Conservation (phyloP, 2,888 invertebrate species). For the Acleris emargana region DNA sequence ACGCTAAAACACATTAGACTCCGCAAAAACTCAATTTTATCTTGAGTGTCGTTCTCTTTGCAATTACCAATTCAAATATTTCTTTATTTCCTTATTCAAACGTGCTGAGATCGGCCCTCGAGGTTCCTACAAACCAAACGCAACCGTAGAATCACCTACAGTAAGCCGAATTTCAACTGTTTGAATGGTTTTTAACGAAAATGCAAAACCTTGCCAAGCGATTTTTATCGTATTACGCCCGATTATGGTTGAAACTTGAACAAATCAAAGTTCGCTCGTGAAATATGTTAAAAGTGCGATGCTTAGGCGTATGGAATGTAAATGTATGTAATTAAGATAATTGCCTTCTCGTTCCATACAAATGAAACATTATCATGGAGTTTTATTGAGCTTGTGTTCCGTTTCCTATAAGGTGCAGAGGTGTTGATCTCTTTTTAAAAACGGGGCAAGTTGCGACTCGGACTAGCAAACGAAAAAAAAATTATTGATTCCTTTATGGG, state of each 20-base stretch:
- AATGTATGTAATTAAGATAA: conserved; percentile 30
- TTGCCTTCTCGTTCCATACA: not conserved
- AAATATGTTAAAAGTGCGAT: conserved; percentile 13
- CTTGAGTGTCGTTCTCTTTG: conserved; percentile 41
- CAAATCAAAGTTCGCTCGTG: not conserved
- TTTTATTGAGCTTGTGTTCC: no score
- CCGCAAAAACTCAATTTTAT: conserved; percentile 31
- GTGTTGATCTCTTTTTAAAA: no score
- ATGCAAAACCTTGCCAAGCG: not conserved
- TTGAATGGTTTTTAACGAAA: not conserved
- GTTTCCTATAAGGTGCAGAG: no score
- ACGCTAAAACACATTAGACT: conserved; percentile 29
- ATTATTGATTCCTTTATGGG: no score
- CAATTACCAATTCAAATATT: conserved; percentile 66
- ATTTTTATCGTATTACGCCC: not conserved
- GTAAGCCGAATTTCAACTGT: not conserved
- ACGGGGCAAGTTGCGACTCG: no score
- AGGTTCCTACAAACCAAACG: not conserved
- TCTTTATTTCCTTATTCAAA: conserved; percentile 44
- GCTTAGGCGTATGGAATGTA: conserved; percentile 23
- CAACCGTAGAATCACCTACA: not conserved
- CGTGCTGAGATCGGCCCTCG: conserved; percentile 27
- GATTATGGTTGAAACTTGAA: not conserved
- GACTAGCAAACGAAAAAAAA: no score
- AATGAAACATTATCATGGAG: no score